phyloP scores from a whole-genome alignment of 2,797 vertebrate species.

The Hybognathus amarus region DNA sequence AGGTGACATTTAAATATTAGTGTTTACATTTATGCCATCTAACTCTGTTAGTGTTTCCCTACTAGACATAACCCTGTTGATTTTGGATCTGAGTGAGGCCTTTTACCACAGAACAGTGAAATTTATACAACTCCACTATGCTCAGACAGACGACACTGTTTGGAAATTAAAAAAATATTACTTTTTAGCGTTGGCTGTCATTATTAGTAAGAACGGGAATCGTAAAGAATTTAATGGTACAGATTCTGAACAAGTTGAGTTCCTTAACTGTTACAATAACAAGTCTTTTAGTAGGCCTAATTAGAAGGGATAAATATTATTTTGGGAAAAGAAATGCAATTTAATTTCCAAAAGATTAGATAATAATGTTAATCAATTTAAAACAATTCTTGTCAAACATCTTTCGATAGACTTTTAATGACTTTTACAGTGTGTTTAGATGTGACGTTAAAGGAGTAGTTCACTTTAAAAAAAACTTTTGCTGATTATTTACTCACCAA shows the following conservation, averaged over 20 bases:
- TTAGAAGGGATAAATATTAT: conserved; percentile 11
- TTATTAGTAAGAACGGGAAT: conserved; percentile 5
- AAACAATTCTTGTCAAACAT: neutral
- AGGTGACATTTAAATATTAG: conserved; percentile 30
- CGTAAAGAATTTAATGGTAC: neutral
- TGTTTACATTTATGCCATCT: conserved; percentile 20
- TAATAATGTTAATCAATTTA: neutral
- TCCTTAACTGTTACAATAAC: conserved; percentile 1
- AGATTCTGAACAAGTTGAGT: neutral
- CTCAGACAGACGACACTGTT: neutral
- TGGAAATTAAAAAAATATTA: conserved; percentile 26
- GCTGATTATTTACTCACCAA: too few relatives aligned
- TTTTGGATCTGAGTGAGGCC: conserved; percentile 27
- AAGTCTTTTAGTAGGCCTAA: neutral
- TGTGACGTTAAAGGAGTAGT: neutral
- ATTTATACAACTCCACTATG: conserved; percentile 1
- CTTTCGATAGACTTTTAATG: neutral
- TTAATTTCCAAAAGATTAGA: neutral
- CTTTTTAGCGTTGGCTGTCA: conserved; percentile 21
- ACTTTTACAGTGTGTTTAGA: conserved; percentile 1
- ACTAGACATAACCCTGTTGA: conserved; percentile 41
- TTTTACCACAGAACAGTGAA: conserved; percentile 25
- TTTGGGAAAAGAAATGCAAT: neutral
- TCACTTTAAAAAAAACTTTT: too few relatives aligned
- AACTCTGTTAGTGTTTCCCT: conserved; percentile 14